phyloP scores from a whole-genome alignment of 1,140 invertebrate genomes.

The Drosophila prosaltans region DNA sequence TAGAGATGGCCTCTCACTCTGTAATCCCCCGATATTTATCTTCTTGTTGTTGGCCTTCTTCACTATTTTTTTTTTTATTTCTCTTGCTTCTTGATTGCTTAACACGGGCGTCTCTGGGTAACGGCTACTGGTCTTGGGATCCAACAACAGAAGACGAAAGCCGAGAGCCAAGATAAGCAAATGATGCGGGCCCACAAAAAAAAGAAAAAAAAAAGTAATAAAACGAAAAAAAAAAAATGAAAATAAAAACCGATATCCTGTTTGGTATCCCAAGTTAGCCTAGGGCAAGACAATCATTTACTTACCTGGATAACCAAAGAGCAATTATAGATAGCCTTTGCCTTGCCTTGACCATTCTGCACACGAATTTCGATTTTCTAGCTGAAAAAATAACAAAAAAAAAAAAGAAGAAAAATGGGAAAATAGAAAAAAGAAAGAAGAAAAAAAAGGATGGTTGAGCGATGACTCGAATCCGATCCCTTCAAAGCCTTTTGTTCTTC shows the following conservation, averaged over 20 bases:
- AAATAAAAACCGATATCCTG: constrained; percentile 67
- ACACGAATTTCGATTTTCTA: constrained; percentile 72
- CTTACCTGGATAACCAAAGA: constrained; percentile 59
- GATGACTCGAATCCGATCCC: constrained; percentile 63
- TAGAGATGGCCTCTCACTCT: background rate
- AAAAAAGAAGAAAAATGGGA: constrained; percentile 25
- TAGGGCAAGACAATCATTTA: constrained; percentile 70
- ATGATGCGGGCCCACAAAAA: constrained; percentile 57
- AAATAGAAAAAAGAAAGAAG: constrained; percentile 22
- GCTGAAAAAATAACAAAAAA: constrained; percentile 42
- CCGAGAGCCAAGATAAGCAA: constrained; percentile 57
- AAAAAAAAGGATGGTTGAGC: constrained; percentile 45
- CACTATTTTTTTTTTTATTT: constrained; percentile 2
- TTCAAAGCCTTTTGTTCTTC: constrained; percentile 29
- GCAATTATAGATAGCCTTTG: constrained; percentile 62
- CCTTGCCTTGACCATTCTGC: constrained; percentile 65
- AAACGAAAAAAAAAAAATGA: constrained; percentile 22
- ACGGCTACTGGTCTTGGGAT: constrained; percentile 67
- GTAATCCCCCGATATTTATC: constrained; percentile 8
- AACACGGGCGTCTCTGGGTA: constrained; percentile 62
- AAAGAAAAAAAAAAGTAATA: constrained; percentile 6
- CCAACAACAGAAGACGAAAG: constrained; percentile 7
- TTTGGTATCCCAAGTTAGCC: constrained; percentile 50
- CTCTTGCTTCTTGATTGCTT: constrained; percentile 53
- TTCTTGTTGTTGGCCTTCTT: constrained; percentile 1